phyloP scores from a whole-genome alignment of 2,797 vertebrate species.

The Sylvilagus floridanus region DNA sequence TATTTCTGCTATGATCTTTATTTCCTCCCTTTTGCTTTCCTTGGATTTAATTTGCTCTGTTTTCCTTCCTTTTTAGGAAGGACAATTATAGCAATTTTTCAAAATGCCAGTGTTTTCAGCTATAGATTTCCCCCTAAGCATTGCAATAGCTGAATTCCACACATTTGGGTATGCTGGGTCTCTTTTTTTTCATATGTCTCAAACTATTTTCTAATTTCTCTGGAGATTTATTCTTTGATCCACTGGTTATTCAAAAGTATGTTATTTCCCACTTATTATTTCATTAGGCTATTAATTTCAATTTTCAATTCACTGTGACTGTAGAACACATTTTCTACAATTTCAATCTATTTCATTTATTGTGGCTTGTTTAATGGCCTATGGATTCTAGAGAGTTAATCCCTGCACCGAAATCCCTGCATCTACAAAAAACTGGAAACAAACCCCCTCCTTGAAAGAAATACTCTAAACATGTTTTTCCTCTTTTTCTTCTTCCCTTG shows the following conservation, averaged over 20 bases:
- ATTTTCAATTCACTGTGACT: background rate
- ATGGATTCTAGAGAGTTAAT: background rate
- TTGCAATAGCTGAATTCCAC: background rate
- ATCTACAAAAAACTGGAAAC: background rate
- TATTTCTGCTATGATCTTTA: background rate
- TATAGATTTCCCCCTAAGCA: background rate
- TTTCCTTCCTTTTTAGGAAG: background rate
- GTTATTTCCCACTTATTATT: background rate
- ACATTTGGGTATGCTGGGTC: background rate
- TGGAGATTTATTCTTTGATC: background rate
- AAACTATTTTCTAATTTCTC: background rate
- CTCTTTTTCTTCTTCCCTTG: background rate
- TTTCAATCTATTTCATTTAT: background rate
- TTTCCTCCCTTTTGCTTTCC: background rate
- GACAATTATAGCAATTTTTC: background rate
- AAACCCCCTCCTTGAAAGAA: background rate
- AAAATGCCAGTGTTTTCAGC: background rate
- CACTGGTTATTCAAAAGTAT: background rate
- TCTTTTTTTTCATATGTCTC: background rate
- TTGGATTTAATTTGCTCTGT: background rate
- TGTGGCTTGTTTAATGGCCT: background rate
- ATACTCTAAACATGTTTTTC: background rate
- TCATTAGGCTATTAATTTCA: background rate
- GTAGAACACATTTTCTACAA: background rate
- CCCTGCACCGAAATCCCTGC: background rate